Evolutionary conservation across 2,888 invertebrate genomes (phyloP), one percentile per base, ranked within the genome.

Genomic region (Dysmachus trigonus): DNA sequence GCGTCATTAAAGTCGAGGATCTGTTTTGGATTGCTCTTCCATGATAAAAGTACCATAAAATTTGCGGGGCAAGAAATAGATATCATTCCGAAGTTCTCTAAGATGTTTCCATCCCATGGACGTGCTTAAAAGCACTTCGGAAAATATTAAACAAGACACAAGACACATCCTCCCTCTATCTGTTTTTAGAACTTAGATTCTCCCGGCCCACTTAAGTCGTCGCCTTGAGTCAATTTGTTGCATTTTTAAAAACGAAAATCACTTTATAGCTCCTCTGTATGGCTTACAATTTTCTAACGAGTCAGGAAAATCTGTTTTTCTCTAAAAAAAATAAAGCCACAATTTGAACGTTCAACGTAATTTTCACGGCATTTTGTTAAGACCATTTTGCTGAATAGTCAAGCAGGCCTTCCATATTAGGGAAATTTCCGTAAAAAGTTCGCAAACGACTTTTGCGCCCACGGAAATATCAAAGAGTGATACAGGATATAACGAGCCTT

Each of bases 241-340:
- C 79, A 79, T 79, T 79, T 79, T 79, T 79, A 41, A 79, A 77
- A 31, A 30, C 51, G 62, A 62, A 62, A 47, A 79, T 79, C 27
- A 30, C 79, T 41, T 79, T 79, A 79, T 47, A 15, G 79, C 51
- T 30, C 6, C 79, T 62, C n/a, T 30, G 79, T 79, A 41, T 51
- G 62, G 62, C 22, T 27, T 47, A 27, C 30, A 51, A 30, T 30
- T 47, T 47, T 18, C 27, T 15, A 51, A 47, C 31, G 38, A 31
- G 30, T 27, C 27, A 31, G 5, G 27, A 30, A 77, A 79, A 79
- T 79, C 51, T 47, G 47, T 79, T 79, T 79, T 79, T 47, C 15
- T 7, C 22, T 41, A 15, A 77, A 41, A 33, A 74, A 6, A 35
- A 38, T 27, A 30, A 62, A 62, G 62, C 62, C 47, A 22, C 62